Evolutionary conservation across 2,797 vertebrate species (phyloP), one percentile per base, ranked within the genome.

Genomic region (Leptatherina wallacei): DNA sequence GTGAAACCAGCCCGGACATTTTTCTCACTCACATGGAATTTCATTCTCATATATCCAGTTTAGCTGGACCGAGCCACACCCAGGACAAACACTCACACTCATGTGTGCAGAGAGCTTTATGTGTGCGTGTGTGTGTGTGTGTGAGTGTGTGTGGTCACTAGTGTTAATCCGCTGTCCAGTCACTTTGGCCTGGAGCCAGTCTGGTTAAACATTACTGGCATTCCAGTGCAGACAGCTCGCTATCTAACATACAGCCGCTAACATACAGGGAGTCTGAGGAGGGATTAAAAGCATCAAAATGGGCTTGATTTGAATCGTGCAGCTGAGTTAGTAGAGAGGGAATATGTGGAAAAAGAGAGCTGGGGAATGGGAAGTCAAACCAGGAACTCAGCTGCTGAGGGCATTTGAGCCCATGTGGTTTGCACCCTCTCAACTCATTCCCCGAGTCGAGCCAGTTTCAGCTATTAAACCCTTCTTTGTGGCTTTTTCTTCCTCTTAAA

Each of bases 191-290:
- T 42, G 52, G 56, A 88, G 82, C 89, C 84, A 74, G 77, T 80
- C 86, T 76, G 70, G 80, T 88, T 83, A 85, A 79, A 90, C 86
- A 91, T 91, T 90, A 70, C 73, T 82, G 71, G 74, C 77, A 92
- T 93, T 92, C 90, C 81, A 61, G 75, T 47, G 61, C 0, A 16
- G 54, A 54, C 54, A 59, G 55, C 74, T 75, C 69, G 2, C 32
- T 30, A 38, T 38, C 66, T 36, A 62, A 65, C 79, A 47, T 7
- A 38, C 63, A 52, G 56, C 27, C 62, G 14, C 71, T n/a, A n/a
- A n/a, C n/a, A n/a, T 22, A 0, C 11, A 62, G 64, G 66, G 60
- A 71, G 40, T 60, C 22, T 42, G 59, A 10, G 65, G 16, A 6
- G 27, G 0, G 32, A 58, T 42, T 35, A 33, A 32, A 69, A 65